A percentile compares a stretch with the other conserved stretches of the same genome.
phyloP scores from a whole-genome alignment of 2,888 invertebrate genomes.

The Melanostoma scalare region DNA sequence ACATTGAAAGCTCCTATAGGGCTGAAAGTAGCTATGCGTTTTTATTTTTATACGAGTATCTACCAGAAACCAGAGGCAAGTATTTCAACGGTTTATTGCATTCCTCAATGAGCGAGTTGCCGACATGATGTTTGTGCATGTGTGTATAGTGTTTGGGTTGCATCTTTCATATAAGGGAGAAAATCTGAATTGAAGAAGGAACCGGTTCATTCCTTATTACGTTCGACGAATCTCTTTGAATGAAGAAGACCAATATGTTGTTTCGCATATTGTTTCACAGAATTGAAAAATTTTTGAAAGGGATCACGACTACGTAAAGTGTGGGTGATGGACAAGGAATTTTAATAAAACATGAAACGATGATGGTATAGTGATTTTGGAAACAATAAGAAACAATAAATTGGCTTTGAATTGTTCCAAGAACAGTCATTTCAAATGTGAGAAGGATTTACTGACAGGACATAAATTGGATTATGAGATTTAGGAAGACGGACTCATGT shows the following conservation, averaged over 20 bases:
- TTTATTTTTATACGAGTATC: not conserved
- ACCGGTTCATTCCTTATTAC: constrained; percentile 9
- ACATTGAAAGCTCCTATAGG: not conserved
- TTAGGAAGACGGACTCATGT: no score
- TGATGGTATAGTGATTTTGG: not conserved
- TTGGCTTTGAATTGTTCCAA: no score
- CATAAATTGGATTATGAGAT: no score
- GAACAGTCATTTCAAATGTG: no score
- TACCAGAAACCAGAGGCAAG: not conserved
- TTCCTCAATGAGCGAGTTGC: constrained; percentile 17
- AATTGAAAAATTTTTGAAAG: constrained; percentile 16
- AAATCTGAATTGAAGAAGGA: constrained; percentile 6
- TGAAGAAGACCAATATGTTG: constrained; percentile 9
- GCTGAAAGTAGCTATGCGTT: no score
- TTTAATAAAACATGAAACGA: constrained; percentile 31
- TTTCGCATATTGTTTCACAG: constrained; percentile 29
- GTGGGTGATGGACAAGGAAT: constrained; percentile 18
- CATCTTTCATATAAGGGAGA: no score
- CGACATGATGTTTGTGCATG: constrained; percentile 5
- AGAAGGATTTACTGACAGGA: no score
- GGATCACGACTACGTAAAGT: not conserved
- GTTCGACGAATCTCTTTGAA: not conserved
- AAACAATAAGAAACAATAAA: not conserved
- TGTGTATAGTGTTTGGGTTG: not conserved
- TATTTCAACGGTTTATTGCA: constrained; percentile 44